A percentile compares a stretch with the other conserved stretches of the same genome.
Evolutionary conservation across 2,113 vertebrate species (phyloP).

Genomic region (Rissa tridactyla): DNA sequence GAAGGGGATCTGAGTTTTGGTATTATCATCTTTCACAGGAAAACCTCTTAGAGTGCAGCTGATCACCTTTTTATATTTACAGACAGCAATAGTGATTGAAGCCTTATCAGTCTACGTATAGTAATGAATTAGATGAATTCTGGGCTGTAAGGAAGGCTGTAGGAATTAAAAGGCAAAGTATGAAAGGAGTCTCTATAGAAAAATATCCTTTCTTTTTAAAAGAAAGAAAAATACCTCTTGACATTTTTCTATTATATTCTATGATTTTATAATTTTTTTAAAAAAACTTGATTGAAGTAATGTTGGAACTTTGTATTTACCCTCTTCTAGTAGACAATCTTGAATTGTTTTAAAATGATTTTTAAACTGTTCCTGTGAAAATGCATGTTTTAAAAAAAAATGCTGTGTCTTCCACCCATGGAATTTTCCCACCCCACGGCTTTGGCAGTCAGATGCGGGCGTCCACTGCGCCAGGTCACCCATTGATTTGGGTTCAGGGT

Average conservation of each 20-base stretch:
- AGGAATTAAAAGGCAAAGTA: not conserved
- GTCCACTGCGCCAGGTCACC: not conserved
- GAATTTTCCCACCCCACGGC: not conserved
- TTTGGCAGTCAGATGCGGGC: rapidly evolving
- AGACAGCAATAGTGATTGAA: not conserved
- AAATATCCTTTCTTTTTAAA: not conserved
- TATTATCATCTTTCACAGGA: not conserved
- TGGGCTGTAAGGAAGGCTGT: not conserved
- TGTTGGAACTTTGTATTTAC: not conserved
- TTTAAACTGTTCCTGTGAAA: not conserved
- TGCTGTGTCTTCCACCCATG: not conserved
- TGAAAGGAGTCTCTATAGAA: not conserved
- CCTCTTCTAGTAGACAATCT: not conserved
- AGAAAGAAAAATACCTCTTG: not conserved
- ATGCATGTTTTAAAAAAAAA: rapidly evolving
- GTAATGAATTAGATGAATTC: not conserved
- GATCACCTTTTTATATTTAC: not conserved
- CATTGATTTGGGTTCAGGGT: rapidly evolving
- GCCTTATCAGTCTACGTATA: not conserved
- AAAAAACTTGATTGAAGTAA: not conserved
- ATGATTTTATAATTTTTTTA: not conserved
- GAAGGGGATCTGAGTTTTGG: not conserved
- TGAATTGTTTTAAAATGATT: not conserved
- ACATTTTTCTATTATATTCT: not conserved
- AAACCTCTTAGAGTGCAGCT: not conserved